Evolutionary conservation across 1,140 invertebrate genomes (phyloP), one percentile per base, ranked within the genome.

Genomic region (Asobara japonica): DNA sequence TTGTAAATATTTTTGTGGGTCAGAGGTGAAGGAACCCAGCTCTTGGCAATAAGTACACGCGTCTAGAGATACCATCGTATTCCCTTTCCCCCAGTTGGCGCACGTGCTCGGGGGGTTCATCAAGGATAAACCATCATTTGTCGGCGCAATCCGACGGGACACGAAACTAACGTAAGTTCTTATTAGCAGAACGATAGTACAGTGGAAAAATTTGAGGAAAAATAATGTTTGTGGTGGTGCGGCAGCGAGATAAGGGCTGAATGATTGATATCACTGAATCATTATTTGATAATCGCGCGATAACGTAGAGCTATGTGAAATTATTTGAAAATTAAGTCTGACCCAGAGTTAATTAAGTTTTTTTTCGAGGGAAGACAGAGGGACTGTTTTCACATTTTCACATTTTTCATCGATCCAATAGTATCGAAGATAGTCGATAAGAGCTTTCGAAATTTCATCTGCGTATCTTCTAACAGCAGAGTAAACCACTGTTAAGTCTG

Each of bases 141-240:
- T 69, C 72, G 74, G 69, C 65, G 22, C 22, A 69, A 60, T 65
- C 22, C 77, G 65, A 69, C 73, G 67, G 79, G 77, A 65, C 76
- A 68, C 69, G 75, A 76, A 68, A 73, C 76, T 67, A 66, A 41
- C 76, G 77, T 81, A 81, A 81, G 78, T 81, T 81, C 79, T 78
- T 80, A 81, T 80, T 81, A 81, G 73, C 74, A 69, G 65, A 69
- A 10, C 75, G 76, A 78, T 64, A 71, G 60, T 36, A 16, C 56
- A 51, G 62, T 73, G 65, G 61, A 76, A 80, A 78, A 79, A 78
- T 75, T 67, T 13, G n/a, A 45, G 1, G 41, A 45, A 45, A 13
- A 45, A 18, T 13, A 61, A 31, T 20, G 18, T 18, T 56, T 22
- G 4, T 69, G 38, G 41, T 48, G 41, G 27, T 3, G 67, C 22